phyloP scores from a whole-genome alignment of 2,797 vertebrate species.

The Cichlasoma orientale region DNA sequence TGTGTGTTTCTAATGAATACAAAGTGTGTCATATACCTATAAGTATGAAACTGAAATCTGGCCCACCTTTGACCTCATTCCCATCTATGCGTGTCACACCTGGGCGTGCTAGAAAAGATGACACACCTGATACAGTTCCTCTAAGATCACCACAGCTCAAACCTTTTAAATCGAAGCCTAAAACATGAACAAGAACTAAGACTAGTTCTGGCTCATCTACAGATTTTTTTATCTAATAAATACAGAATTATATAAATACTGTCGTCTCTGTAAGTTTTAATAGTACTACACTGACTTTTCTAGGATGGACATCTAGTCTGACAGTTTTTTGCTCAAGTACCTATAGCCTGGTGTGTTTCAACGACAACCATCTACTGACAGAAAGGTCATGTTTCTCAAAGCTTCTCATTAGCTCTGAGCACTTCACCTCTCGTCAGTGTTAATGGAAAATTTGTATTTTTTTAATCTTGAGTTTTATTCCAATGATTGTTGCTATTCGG shows the following conservation, averaged over 20 bases:
- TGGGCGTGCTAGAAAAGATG: not conserved
- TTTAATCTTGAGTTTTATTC: not conserved
- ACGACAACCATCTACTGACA: not conserved
- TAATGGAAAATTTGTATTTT: not conserved
- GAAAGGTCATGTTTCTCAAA: not conserved
- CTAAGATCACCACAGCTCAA: not conserved
- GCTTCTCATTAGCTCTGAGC: not conserved
- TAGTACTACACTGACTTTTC: slow-evolving; percentile 14
- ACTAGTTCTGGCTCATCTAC: slow-evolving; percentile 31
- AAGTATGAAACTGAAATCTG: slow-evolving; percentile 49
- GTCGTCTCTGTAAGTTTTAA: slow-evolving; percentile 33
- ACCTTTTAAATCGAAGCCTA: not conserved
- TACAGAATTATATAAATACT: slow-evolving; percentile 33
- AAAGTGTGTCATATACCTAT: slow-evolving; percentile 49
- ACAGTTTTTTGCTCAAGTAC: slow-evolving; percentile 9
- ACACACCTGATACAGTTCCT: not conserved
- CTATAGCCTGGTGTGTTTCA: slow-evolving; percentile 6
- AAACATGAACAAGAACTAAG: slow-evolving; percentile 37
- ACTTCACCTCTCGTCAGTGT: not conserved
- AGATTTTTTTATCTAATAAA: slow-evolving; percentile 23
- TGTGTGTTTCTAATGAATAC: slow-evolving; percentile 18
- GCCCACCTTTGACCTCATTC: slow-evolving; percentile 35
- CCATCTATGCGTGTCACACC: slow-evolving; percentile 6
- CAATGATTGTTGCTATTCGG: not conserved
- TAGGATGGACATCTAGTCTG: slow-evolving; percentile 24